Base-by-base conservation (phyloP, 2,113 vertebrate genomes). In the Sinocyclocheilus anophthalmus region DNA sequence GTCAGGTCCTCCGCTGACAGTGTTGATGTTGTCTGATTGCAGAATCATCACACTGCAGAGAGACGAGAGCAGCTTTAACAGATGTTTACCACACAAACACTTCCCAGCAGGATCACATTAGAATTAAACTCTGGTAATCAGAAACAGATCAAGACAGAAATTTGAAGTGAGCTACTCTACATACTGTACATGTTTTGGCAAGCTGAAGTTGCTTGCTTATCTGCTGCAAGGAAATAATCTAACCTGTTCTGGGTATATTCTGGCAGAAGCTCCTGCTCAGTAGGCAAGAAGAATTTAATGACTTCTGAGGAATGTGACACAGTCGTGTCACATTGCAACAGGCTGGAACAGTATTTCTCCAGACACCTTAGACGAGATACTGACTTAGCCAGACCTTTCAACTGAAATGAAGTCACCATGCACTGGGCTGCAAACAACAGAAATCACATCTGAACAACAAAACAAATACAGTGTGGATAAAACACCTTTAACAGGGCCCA, bases 171-270 rank as follows among this genome's bases (percentile, higher is more conserved):
- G 26, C 6, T 33, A 39, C 9, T 18, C 14, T 3, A 7, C 2
- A 72, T 33, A 18, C 1, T 33, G 2, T 16, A 37, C 7, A 37
- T 70, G 33, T 39, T 33, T 37, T 69, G 14, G 30, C 16, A 18
- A 8, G 67, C 30, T 69, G 26, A 3, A 16, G 13, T n/a, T 55
- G 11, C 10, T 3, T 42, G 26, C 50, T 16, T 22, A 16, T 80
- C 39, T 45, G 7, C 20, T 2, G 20, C 42, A 67, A 9, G 26
- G 9, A 30, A 9, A 50, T 76, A 14, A 24, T 16, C 42, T 22
- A 14, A 98, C 98, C 97, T 97, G 93, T 96, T 95, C 1, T 95
- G 94, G 73, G 95, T 95, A 87, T 97, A 96, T 45, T 91, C 91
- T 0, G 96, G 92, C 59, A 96, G 94, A 20, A 98, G 87, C 90